Evolutionary conservation across 1,140 invertebrate species (phyloP), one percentile per base, ranked within the genome.

Genomic region (Cotesia vestalis): DNA sequence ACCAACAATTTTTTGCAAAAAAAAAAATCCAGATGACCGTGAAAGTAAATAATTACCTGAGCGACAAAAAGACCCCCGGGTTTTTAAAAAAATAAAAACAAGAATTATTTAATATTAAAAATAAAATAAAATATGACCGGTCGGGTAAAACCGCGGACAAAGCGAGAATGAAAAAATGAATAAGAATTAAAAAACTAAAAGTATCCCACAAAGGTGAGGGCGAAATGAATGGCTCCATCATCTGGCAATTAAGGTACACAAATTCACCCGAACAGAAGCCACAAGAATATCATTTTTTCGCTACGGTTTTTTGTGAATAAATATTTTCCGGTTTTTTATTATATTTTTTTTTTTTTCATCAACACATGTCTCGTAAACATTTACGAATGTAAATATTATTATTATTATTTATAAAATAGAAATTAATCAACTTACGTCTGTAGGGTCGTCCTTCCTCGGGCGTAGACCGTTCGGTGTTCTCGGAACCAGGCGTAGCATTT

Each of bases 371-470:
- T 27, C 27, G 27, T 27, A 27, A 27, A 27, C 27, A 27, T 27
- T 27, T 27, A 20, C 34, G 20, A 12, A 27, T 34, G 20, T 35
- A 6, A 2, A n/a, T 63, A n/a, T 14, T 36, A 14, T 36, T 14
- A n/a, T 11, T 38, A n/a, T 20, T 40, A 51, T 63, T 73, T 34
- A 69, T 64, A 4, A 69, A 66, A 66, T 27, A 38, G 0, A 55
- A 69, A 55, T 40, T 66, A 5, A 71, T 61, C 71, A 71, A 88
- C 88, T 89, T 76, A 89, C 88, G 86, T 87, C 88, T 84, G 69
- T 87, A 88, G 8, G 87, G 86, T 67, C 88, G 84, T 78, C 86
- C 84, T 72, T 89, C 88, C 75, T 89, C 89, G 0, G 88, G 89
- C 8, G 87, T 89, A 9, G 88, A 89, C 12, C 89, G 79, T 64